Evolutionary conservation across 2,113 vertebrate species (phyloP).

Genomic region (Elanoides forficatus): DNA sequence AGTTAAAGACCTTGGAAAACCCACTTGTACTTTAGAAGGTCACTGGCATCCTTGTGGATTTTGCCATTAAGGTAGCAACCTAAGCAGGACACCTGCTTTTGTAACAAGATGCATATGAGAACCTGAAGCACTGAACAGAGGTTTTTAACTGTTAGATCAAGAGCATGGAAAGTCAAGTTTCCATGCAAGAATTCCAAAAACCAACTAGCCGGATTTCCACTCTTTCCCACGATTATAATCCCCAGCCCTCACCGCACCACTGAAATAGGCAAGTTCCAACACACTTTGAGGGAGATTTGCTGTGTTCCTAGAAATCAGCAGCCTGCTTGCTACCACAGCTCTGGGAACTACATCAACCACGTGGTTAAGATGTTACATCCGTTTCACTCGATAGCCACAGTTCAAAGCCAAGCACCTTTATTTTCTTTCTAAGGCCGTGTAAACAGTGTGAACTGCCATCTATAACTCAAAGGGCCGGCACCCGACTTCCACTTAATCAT

Average conservation of each 20-base stretch:
- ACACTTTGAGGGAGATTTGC: neutral
- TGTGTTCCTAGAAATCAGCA: neutral
- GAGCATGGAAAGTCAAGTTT: neutral
- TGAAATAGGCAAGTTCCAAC: neutral
- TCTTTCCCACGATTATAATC: neutral
- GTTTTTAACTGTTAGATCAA: neutral
- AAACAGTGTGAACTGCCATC: neutral
- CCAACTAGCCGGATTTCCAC: neutral
- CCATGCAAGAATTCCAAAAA: neutral
- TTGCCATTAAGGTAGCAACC: neutral
- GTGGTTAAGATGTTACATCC: neutral
- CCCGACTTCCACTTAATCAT: neutral
- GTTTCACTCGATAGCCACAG: neutral
- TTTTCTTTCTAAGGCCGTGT: neutral
- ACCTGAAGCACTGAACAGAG: accelerated
- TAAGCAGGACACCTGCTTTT: neutral
- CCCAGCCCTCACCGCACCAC: neutral
- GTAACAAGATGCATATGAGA: accelerated
- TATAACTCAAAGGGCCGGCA: neutral
- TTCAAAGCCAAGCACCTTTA: neutral
- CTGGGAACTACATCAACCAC: accelerated
- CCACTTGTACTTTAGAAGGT: neutral
- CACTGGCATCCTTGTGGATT: accelerated
- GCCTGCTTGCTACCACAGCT: neutral
- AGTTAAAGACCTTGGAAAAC: neutral